Base-by-base conservation (phyloP, 1,140 invertebrate genomes). In the Saxidomus purpurata region DNA sequence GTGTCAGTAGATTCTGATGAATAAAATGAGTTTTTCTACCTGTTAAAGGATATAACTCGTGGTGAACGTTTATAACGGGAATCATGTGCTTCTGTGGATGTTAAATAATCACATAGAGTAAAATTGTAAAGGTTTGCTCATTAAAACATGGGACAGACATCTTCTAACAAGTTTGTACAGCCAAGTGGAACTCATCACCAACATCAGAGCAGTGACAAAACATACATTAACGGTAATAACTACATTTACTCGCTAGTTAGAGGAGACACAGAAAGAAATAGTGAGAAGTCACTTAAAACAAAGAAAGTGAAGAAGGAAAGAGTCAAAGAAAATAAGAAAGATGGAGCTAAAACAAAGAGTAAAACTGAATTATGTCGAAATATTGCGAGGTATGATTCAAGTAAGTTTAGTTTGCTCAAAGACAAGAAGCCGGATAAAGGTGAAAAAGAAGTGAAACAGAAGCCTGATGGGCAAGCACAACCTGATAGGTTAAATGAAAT, bases 251-350 rank as follows among this genome's bases (percentile, higher is more conserved):
- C 43, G 15, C 22, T 40, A 15, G 11, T 40, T 6, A 55, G 28
- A 34, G 17, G 47, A 19, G 76, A 8, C 0, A 17, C 19, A 15
- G 47, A 79, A 0, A 55, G 31, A 6, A 25, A 36, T 4, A 36
- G 22, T 4, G 13, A 52, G 19, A 79, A 79, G 49, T 52, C 47
- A 25, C 34, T 28, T 4, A 79, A 79, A 36, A 4, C 13, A 19
- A 79, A 79, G 36, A 79, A 79, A 55, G 47, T 55, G 9, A 79
- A 79, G 28, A 79, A 79, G 34, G 76, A 79, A 52, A 79, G 55
- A 55, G 49, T 28, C 8, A 79, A 79, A 55, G 76, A 79, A 36
- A 8, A 15, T 2, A 79, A 36, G 15, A 79, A 55, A 79, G 43
- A 36, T 59, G 47, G 47, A 8, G 19, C 8, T 34, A 79, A 79